A percentile compares a stretch with the other conserved stretches of the same genome.
Evolutionary conservation across 2,888 invertebrate genomes (phyloP).

Genomic region (Lithophane leautieri): DNA sequence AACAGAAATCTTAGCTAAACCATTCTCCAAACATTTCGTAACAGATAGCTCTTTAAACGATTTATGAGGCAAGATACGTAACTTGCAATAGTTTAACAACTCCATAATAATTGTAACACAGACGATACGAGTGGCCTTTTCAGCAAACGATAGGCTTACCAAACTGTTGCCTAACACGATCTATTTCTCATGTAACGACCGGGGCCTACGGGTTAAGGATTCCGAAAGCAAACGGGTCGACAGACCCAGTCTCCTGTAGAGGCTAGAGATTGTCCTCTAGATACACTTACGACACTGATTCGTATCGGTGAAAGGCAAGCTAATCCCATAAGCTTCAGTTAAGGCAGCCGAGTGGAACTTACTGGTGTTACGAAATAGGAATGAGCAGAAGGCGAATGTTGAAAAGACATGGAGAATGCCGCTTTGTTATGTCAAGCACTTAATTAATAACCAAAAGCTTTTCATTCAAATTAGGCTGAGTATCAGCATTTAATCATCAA

Average conservation of each 20-base stretch:
- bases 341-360: conserved; percentile 50
- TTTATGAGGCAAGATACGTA: conserved; percentile 11
- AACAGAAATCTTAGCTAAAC: neutral
- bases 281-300: conserved; percentile 45
- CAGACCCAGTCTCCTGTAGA: conserved; percentile 50
- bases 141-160: conserved; percentile 29
- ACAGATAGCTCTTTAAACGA: conserved; percentile 12
- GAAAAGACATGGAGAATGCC: neutral
- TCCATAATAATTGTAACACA: conserved; percentile 30
- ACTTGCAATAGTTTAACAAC: conserved; percentile 16
- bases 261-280: conserved; percentile 56
- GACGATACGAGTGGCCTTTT: conserved; percentile 42
- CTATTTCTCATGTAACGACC: conserved; percentile 49
- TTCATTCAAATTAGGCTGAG: too few species aligned
- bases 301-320: conserved; percentile 54
- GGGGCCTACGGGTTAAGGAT: conserved; percentile 63
- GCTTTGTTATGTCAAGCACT: neutral
- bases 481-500: too few species aligned
- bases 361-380: neutral
- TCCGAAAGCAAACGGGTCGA: conserved; percentile 59
- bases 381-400: conserved; percentile 28
- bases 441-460: too few species aligned
- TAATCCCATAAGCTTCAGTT: conserved; percentile 54
- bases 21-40: conserved; percentile 20
- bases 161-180: conserved; percentile 45